Evolutionary conservation across 2,113 vertebrate genomes (phyloP), one percentile per base, ranked within the genome.

Genomic region (Panthera uncia): DNA sequence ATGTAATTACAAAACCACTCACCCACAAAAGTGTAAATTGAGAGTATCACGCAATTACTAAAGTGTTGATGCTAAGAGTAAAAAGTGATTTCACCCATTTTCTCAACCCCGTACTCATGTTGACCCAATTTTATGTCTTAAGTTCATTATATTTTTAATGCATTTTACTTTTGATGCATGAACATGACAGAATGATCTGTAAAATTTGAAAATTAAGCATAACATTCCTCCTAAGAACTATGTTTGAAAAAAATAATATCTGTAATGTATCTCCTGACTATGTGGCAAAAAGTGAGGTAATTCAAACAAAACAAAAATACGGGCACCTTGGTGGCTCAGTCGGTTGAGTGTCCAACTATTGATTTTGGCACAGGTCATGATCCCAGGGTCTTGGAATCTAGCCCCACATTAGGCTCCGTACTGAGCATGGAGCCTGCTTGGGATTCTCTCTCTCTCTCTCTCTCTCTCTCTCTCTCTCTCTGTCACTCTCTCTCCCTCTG

Each of bases 121-220:
- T 65, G n/a, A 10, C 76, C 21, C 73, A 95, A 31, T 92, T 86
- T 96, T 52, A 55, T 29, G 4, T 69, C n/a, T 79, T 55, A 96
- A 48, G 65, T 41, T 85, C 74, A 45, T 38, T 86, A 76, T 74
- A 57, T 11, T 91, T 97, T 92, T 95, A 79, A 71, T n/a, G 36
- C 27, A 94, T 23, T 61, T 61, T 74, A 65, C 14, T 91, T 97
- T 92, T 95, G 83, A 76, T n/a, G 48, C 18, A 94, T 23, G n/a
- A 88, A 90, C 33, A 94, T 63, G 48, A 8, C 3, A 93, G 57
- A 94, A 81, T 74, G 23, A 83, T 69, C 31, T 84, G n/a, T 45
- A 36, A 92, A 88, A 68, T 78, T 52, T 82, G 52, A 92, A 97
- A 97, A 93, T 84, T 57, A 76, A 78, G n/a, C 76, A 88, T 76